A percentile compares a stretch with the other conserved stretches of the same genome.
These are phyloP conservation scores for Cataglyphis albicans DNA, from an alignment of 2,888 invertebrate genomes.

Conservation along the genomic window DNA sequence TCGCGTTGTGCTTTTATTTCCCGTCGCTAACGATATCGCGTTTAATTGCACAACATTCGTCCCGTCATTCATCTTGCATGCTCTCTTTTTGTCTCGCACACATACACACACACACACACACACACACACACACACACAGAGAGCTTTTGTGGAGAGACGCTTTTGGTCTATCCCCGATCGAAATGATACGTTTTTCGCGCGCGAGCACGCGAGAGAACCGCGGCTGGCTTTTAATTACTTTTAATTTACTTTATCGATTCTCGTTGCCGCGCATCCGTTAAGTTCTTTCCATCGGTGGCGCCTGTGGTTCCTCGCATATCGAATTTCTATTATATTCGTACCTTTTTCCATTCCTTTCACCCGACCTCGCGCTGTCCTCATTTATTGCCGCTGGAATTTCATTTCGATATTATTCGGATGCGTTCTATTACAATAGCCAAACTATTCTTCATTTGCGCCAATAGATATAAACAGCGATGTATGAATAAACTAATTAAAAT, in stretches of 20 bases:
- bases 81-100: background rate
- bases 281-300: conserved; percentile 9
- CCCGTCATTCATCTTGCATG: background rate
- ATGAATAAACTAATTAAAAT: conserved; percentile 17
- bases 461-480: background rate
- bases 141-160: background rate
- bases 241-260: conserved; percentile 54
- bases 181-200: conserved; percentile 43
- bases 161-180: conserved; percentile 1
- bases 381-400: conserved; percentile 16
- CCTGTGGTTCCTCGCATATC: conserved; percentile 48
- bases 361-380: background rate
- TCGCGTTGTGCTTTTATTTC: conserved; percentile 21
- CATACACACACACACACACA: too few relatives aligned
- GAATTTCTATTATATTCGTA: conserved; percentile 50
- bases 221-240: conserved; percentile 49
- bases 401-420: conserved; percentile 24
- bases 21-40: conserved; percentile 18
- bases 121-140: too few relatives aligned
- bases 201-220: background rate
- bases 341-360: background rate
- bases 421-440: background rate
- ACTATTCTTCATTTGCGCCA: conserved; percentile 10
- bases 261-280: background rate
- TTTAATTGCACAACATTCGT: conserved; percentile 32